Evolutionary conservation across 92 coral and sea anemone species (phyloP).

Genomic region (Actinernus sp.): DNA sequence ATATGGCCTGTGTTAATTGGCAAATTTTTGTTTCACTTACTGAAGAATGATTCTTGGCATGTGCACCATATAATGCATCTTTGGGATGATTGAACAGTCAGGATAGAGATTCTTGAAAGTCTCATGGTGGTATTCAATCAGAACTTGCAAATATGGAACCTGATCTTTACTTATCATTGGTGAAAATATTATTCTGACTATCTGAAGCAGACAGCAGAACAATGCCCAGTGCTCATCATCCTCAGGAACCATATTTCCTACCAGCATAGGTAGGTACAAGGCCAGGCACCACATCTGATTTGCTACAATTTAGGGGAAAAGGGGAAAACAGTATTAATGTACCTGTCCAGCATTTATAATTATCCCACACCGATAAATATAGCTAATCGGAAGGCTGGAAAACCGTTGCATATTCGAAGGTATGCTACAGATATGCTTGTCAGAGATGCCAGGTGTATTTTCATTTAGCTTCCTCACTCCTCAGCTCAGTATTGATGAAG

Average conservation of each 20-base stretch:
- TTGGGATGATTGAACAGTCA: constrained; percentile 63
- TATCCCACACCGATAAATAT: too few species aligned
- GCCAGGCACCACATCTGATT: constrained; percentile 87
- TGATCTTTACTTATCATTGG: constrained; percentile 43
- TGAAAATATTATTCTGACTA: constrained; percentile 44
- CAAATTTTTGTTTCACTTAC: constrained; percentile 55
- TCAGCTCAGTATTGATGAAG: too few species aligned
- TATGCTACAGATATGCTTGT: too few species aligned
- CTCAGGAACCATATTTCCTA: constrained; percentile 64
- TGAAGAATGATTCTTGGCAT: constrained; percentile 64
- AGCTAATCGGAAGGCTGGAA: too few species aligned
- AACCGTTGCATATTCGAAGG: too few species aligned
- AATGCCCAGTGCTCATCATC: constrained; percentile 70
- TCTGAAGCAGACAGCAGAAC: constrained; percentile 53
- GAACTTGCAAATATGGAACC: constrained; percentile 61
- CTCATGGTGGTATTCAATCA: constrained; percentile 37
- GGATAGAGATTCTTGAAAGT: constrained; percentile 13
- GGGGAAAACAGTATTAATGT: too few species aligned
- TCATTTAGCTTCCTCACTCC: too few species aligned
- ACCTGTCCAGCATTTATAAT: too few species aligned
- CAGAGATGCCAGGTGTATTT: too few species aligned
- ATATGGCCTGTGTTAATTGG: background rate
- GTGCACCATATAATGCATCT: constrained; percentile 80
- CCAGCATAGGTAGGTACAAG: constrained; percentile 55
- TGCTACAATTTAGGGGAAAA: constrained; percentile 42